phyloP scores from a whole-genome alignment of 2,888 invertebrate genomes.

The Ellobium chinense region DNA sequence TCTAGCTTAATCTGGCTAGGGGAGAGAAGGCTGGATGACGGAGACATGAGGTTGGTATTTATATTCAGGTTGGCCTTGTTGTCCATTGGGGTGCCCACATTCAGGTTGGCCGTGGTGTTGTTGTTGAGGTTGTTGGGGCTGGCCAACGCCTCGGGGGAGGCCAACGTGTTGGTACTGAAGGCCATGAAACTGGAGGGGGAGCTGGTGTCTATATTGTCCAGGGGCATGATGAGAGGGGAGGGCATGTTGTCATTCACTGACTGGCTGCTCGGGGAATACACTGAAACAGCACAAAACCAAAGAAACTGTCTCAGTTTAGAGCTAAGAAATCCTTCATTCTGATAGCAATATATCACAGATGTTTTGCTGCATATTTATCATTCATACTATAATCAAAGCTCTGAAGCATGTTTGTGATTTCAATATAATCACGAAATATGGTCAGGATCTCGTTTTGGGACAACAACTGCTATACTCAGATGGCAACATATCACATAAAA shows the following conservation, averaged over 20 bases:
- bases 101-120: neutral
- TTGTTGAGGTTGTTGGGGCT: conserved; percentile 12
- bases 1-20: conserved; percentile 27
- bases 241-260: conserved; percentile 28
- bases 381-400: no score
- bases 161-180: conserved; percentile 7
- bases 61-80: conserved; percentile 41
- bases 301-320: no score
- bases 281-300: no score
- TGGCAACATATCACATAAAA: no score
- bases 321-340: no score
- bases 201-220: conserved; percentile 25
- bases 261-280: conserved; percentile 26
- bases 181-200: conserved; percentile 39
- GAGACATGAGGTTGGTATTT: conserved; percentile 56
- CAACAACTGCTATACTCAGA: no score
- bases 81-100: conserved; percentile 13
- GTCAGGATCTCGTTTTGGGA: no score
- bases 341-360: no score
- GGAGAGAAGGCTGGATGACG: conserved; percentile 43
- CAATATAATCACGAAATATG: no score
- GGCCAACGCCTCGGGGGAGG: neutral
- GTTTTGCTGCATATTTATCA: no score
- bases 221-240: conserved; percentile 26
- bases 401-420: no score